Base-by-base conservation (phyloP, 2,888 invertebrate species). In the Drepana falcataria region DNA sequence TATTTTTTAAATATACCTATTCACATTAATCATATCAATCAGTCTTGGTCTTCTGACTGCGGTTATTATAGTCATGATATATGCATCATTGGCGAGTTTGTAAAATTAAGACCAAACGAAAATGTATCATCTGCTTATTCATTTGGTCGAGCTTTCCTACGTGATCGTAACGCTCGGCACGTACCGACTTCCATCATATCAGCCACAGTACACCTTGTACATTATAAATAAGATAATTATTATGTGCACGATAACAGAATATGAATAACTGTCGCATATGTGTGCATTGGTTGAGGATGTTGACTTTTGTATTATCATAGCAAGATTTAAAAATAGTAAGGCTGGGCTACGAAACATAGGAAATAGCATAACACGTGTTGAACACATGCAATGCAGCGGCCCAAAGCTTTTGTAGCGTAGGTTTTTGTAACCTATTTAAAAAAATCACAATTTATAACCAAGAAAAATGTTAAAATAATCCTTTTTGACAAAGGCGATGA, bases 101-200 rank as follows among this genome's bases (percentile, higher is more conserved):
- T 67, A 65, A 67, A 74, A 68, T 70, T 60, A 64, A 68, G 66
- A 65, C 66, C 72, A 78, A 79, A 79, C 75, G 64, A 81, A 75
- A 80, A 83, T 73, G 67, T 77, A 82, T 81, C 71, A 77, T 73
- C 78, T 79, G 4, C 37, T 37, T 37, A 79, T 81, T 81, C 81
- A 77, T 82, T 79, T 77, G 68, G 68, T 64, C 64, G 66, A 71
- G 75, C 67, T n/a, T 77, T 66, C 64, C 67, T 77, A 83, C 81
- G 81, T 81, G 80, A 74, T 65, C 56, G 68, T 66, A 66, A 65
- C 66, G 65, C 64, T 70, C 64, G 64, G 69, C 78, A 75, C 77
- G 77, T 79, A 75, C 73, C 73, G 65, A 75, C 73, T 75, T 75
- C 75, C n/a, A n/a, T n/a, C 71, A 74, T 75, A 73, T 76, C 71